Evolutionary conservation across 1,140 invertebrate species (phyloP), one percentile per base, ranked within the genome.

Genomic region (Brachionus rubens): DNA sequence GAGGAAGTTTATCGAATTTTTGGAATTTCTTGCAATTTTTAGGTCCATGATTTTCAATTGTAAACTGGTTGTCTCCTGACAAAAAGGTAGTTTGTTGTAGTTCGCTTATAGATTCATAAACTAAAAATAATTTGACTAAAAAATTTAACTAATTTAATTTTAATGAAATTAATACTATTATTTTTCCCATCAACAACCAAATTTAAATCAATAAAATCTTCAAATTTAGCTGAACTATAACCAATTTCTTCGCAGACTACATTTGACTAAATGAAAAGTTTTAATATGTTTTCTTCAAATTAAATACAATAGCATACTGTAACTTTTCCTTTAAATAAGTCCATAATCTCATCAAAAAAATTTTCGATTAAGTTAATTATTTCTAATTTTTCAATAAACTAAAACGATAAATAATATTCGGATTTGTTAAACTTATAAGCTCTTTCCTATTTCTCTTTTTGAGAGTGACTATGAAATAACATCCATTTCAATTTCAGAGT

Each of bases 141-240:
- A 47, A n/a, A 19, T 6, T 47, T 47, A n/a, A n/a, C 14, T 6
- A 19, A 6, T 47, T 47, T 26, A 12, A 14, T 24, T 24, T 24
- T 24, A 24, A 26, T 3, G 12, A 14, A 21, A 26, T 4, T 24
- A 7, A 24, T 54, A 4, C 50, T 54, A 26, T 54, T 54, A 24
- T 26, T 54, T 7, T 54, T 54, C 1, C 50, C 50, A 54, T 21
- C 16, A 54, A 54, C 50, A 21, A 54, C 1, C 26, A 54, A 54
- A 24, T 54, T 54, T 54, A 54, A 24, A 26, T 54, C 50, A 7
- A 54, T 54, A 54, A 54, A 54, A 54, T 54, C 24, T 26, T 54
- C 21, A 24, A 21, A 24, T 21, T 12, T 54, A 54, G 5, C 26
- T 21, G 50, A 54, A 7, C 1, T 54, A 54, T 54, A 26, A 7